Conservation (phyloP, 2,888 invertebrate genomes). For the Halictus ligatus region DNA sequence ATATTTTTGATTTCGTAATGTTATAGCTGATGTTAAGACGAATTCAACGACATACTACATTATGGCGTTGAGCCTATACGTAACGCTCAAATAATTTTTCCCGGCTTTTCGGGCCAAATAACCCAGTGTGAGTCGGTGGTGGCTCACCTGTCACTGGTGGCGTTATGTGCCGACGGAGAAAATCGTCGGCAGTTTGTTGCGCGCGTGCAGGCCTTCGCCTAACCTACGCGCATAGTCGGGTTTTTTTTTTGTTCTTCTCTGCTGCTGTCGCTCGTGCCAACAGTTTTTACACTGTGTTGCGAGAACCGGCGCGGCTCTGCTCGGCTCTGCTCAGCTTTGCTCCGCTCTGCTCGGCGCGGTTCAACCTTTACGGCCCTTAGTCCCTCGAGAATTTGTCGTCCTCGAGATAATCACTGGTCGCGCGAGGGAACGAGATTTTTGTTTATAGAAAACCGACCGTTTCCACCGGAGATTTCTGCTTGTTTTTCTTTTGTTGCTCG, state of each 20-base stretch:
- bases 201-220: constrained; percentile 22
- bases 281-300: constrained; percentile 28
- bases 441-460: constrained; percentile 3
- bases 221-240: constrained; percentile 1
- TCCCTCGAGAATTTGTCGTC: constrained; percentile 5
- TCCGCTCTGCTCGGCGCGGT: not conserved
- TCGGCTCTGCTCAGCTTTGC: not conserved
- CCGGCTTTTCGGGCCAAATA: too few relatives aligned
- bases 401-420: not conserved
- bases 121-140: too few relatives aligned
- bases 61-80: too few relatives aligned
- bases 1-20: too few relatives aligned
- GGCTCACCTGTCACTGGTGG: constrained; percentile 17
- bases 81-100: too few relatives aligned
- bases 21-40: too few relatives aligned
- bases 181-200: constrained; percentile 25
- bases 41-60: too few relatives aligned
- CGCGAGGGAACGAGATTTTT: constrained; percentile 28
- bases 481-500: constrained; percentile 33
- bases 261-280: constrained; percentile 21
- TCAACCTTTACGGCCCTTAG: constrained; percentile 26
- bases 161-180: constrained; percentile 28
- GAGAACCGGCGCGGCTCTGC: not conserved
- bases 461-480: constrained; percentile 31
- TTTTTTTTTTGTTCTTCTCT: not conserved